Conservation (phyloP, 35 echinoderm and acorn worm species). For the Apostichopus parvimensis region DNA sequence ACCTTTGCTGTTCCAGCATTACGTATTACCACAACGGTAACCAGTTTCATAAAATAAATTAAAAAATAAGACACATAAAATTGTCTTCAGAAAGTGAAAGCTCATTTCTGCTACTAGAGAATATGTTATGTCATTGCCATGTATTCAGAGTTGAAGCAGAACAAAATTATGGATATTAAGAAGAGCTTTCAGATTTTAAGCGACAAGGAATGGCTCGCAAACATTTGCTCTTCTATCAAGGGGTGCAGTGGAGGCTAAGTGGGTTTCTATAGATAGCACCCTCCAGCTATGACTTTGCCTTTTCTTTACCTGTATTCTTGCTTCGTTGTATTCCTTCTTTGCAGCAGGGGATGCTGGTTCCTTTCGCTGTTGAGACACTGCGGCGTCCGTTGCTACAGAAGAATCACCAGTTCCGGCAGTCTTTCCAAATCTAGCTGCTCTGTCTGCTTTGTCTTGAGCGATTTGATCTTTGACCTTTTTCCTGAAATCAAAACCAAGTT, state of each 20-base stretch:
- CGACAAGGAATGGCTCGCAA: too few relatives aligned
- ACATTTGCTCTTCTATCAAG: too few relatives aligned
- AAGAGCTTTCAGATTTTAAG: too few relatives aligned
- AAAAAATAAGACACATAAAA: too few relatives aligned
- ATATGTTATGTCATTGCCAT: too few relatives aligned
- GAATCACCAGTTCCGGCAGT: neutral
- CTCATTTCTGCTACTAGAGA: too few relatives aligned
- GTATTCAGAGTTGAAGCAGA: too few relatives aligned
- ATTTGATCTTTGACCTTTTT: constrained; percentile 90
- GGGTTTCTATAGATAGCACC: neutral
- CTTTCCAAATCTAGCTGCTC: constrained; percentile 69
- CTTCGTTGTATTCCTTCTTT: constrained; percentile 82
- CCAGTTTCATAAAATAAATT: too few relatives aligned
- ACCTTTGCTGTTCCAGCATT: too few relatives aligned
- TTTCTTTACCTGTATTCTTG: constrained; percentile 75
- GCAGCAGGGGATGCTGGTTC: constrained; percentile 46
- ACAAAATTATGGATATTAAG: too few relatives aligned
- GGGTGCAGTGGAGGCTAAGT: neutral
- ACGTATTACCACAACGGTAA: too few relatives aligned
- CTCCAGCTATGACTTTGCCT: neutral
- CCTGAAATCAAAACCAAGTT: constrained; percentile 19
- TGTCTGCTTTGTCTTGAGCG: constrained; percentile 80
- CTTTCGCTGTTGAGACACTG: neutral
- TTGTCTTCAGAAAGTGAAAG: too few relatives aligned
- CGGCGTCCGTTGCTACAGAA: neutral